phyloP scores from a whole-genome alignment of 2,888 invertebrate species.

The Mantis religiosa region DNA sequence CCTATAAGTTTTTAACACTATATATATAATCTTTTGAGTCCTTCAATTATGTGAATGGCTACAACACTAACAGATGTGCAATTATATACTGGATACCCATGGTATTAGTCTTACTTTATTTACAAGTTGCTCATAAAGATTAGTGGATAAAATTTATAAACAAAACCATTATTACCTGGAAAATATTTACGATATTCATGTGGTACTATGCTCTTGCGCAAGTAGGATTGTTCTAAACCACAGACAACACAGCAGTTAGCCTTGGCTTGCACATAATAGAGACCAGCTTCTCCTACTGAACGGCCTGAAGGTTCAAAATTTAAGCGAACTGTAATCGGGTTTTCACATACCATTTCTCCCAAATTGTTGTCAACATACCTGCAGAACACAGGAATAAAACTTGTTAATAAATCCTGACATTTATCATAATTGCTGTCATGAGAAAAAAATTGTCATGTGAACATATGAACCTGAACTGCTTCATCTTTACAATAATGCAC shows the following conservation, averaged over 20 bases:
- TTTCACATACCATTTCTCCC: slow-evolving; percentile 44
- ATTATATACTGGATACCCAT: too few species aligned
- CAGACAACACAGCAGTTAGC: slow-evolving; percentile 78
- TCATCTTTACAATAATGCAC: too few species aligned
- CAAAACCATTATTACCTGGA: slow-evolving; percentile 49
- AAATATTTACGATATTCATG: slow-evolving; percentile 75
- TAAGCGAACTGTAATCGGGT: slow-evolving; percentile 64
- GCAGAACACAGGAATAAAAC: background rate
- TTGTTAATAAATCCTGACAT: too few species aligned
- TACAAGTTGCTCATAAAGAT: background rate
- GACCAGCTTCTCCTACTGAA: slow-evolving; percentile 63
- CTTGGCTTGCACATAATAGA: slow-evolving; percentile 67
- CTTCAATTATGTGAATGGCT: too few species aligned
- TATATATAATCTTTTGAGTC: too few species aligned
- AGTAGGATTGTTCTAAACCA: slow-evolving; percentile 61
- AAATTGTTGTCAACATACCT: slow-evolving; percentile 50
- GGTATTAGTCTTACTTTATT: background rate
- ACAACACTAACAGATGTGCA: too few species aligned
- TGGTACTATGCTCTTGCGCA: slow-evolving; percentile 77
- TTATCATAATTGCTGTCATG: too few species aligned
- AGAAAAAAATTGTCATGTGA: too few species aligned
- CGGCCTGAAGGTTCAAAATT: slow-evolving; percentile 75
- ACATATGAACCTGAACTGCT: too few species aligned
- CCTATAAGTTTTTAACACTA: too few species aligned
- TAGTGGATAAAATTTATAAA: too few species aligned